These are phyloP conservation scores for Stylophora pistillata DNA, from an alignment of 64 coral and sea anemone genomes.

Conservation along the genomic window DNA sequence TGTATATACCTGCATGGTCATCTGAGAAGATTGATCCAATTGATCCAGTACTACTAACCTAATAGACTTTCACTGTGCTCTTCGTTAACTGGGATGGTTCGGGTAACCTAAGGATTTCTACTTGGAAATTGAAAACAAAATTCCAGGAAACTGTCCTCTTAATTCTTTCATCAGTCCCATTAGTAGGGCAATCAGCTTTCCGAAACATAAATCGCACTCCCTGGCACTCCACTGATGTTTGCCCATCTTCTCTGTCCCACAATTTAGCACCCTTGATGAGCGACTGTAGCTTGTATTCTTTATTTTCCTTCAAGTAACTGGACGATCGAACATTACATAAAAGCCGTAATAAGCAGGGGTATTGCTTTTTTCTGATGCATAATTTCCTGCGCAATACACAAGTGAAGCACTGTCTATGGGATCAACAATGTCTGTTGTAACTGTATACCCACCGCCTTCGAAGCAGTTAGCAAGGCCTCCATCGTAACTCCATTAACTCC, in stretches of 20 bases:
- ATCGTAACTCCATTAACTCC: background rate
- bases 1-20: too few species aligned
- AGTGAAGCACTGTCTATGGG: too few species aligned
- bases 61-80: too few species aligned
- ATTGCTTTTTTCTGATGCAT: background rate
- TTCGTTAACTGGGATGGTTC: too few species aligned
- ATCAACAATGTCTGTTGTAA: background rate
- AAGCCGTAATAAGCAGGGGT: background rate
- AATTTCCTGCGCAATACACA: background rate
- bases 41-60: too few species aligned
- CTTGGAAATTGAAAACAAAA: too few species aligned
- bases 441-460: background rate
- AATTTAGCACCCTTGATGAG: background rate
- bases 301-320: background rate
- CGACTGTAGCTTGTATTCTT: background rate
- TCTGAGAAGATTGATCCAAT: too few species aligned
- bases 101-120: too few species aligned
- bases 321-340: background rate
- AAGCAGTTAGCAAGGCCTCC: rapidly evolving
- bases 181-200: background rate
- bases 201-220: background rate
- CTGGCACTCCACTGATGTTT: background rate
- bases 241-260: background rate
- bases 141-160: too few species aligned
- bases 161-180: too few species aligned